phyloP scores from a whole-genome alignment of 2,797 vertebrate species.

The Cheirogaleus major region DNA sequence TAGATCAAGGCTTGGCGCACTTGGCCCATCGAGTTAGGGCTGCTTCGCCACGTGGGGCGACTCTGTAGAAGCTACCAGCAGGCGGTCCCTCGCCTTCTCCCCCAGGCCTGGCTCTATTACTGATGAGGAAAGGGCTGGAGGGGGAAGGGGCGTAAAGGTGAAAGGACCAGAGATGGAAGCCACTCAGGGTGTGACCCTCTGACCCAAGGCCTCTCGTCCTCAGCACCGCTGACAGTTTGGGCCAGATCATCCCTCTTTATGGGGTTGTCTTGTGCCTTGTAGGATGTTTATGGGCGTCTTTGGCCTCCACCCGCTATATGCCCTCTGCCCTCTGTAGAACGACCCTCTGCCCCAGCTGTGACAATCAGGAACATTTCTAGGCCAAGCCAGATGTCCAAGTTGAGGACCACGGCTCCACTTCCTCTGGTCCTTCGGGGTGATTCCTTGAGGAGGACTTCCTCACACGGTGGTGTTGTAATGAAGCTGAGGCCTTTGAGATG shows the following conservation, averaged over 20 bases:
- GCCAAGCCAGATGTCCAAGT: rapidly evolving
- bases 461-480: rapidly evolving
- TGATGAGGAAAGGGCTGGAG: rapidly evolving
- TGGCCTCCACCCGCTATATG: rapidly evolving
- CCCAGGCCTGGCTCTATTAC: not conserved
- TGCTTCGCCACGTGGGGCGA: rapidly evolving
- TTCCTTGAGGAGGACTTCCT: rapidly evolving
- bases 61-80: rapidly evolving
- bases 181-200: rapidly evolving
- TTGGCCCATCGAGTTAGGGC: rapidly evolving
- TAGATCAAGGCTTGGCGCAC: rapidly evolving
- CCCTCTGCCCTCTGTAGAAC: too few relatives aligned
- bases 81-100: not conserved
- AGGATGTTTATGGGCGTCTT: rapidly evolving
- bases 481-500: not conserved
- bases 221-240: rapidly evolving
- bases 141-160: rapidly evolving
- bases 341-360: not conserved
- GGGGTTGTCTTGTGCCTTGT: rapidly evolving
- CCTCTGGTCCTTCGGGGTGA: not conserved
- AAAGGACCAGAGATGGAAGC: not conserved
- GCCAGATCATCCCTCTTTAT: rapidly evolving
- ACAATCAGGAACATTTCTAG: not conserved
- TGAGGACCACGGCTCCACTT: not conserved
- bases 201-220: not conserved